A percentile compares a stretch with the other conserved stretches of the same genome.
Conservation (phyloP, 1,140 invertebrate species). For the Brachionus manjavacas region DNA sequence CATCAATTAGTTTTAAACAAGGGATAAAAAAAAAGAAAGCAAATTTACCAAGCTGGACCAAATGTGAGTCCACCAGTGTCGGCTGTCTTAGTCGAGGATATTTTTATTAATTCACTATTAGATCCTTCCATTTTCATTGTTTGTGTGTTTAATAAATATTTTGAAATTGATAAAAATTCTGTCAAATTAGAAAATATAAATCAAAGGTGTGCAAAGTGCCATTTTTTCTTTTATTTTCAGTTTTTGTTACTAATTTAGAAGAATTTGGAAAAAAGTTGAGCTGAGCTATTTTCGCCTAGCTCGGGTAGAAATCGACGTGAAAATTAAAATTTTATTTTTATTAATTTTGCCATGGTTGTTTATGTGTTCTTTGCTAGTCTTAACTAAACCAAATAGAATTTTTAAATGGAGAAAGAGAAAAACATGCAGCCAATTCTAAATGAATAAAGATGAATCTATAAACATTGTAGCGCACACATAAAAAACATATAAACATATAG, state of each 20-base stretch:
- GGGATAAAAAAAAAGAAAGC: neutral
- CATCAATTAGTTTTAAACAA: neutral
- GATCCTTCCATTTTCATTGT: slow-evolving; percentile 42
- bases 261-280: neutral
- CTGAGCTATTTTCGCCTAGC: neutral
- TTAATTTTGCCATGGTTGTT: neutral
- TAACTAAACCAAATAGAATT: neutral
- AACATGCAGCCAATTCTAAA: neutral
- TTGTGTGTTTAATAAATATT: slow-evolving; percentile 1
- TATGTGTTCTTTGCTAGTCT: neutral
- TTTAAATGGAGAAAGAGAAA: neutral
- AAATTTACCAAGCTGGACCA: slow-evolving; percentile 39
- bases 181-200: slow-evolving; percentile 9
- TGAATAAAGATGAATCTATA: neutral
- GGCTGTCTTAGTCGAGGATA: neutral
- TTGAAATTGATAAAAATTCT: slow-evolving; percentile 9
- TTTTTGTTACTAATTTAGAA: neutral
- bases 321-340: neutral
- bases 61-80: slow-evolving; percentile 37
- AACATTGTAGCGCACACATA: neutral
- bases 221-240: neutral
- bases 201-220: neutral
- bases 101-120: slow-evolving; percentile 29
- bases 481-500: slow-evolving; percentile 3
- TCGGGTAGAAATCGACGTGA: slow-evolving; percentile 6